A percentile compares a stretch with the other conserved stretches of the same genome.
phyloP scores from a whole-genome alignment of 2,113 vertebrate genomes.

The Phodopus roborovskii region DNA sequence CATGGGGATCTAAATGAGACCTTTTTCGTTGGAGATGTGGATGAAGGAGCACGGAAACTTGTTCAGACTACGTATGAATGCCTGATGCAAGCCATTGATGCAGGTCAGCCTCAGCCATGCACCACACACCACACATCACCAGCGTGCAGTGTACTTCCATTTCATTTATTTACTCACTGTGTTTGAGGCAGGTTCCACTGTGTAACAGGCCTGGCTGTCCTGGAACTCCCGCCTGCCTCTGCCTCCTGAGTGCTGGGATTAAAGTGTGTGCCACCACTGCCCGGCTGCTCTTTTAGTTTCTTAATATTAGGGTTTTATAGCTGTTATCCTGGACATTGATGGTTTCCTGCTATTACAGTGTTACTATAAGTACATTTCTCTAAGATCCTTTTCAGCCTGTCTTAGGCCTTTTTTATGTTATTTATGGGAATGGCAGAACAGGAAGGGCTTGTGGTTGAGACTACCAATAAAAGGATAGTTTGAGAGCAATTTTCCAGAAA shows the following conservation, averaged over 20 bases:
- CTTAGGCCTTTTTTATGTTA: background rate
- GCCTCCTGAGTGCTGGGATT: background rate
- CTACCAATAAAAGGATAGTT: background rate
- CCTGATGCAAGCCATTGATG: slow-evolving; percentile 98
- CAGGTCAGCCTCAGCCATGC: slow-evolving; percentile 87
- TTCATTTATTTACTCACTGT: background rate
- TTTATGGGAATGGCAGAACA: background rate
- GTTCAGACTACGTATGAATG: slow-evolving; percentile 98
- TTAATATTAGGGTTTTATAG: background rate
- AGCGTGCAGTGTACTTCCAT: background rate
- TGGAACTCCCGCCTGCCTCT: background rate
- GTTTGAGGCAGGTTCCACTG: background rate
- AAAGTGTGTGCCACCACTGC: background rate
- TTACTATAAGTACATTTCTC: background rate
- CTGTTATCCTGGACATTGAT: background rate
- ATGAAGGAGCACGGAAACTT: slow-evolving; percentile 94
- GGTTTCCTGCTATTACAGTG: background rate
- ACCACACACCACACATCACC: fast-evolving
- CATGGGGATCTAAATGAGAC: slow-evolving; percentile 99
- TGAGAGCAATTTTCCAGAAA: background rate
- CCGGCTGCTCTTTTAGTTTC: background rate
- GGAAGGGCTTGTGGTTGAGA: background rate
- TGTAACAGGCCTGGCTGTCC: background rate
- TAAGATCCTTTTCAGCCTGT: background rate
- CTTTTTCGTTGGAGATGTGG: slow-evolving; percentile 96